Conservation (phyloP, 2,888 invertebrate species). For the Opisthograptis luteolata region DNA sequence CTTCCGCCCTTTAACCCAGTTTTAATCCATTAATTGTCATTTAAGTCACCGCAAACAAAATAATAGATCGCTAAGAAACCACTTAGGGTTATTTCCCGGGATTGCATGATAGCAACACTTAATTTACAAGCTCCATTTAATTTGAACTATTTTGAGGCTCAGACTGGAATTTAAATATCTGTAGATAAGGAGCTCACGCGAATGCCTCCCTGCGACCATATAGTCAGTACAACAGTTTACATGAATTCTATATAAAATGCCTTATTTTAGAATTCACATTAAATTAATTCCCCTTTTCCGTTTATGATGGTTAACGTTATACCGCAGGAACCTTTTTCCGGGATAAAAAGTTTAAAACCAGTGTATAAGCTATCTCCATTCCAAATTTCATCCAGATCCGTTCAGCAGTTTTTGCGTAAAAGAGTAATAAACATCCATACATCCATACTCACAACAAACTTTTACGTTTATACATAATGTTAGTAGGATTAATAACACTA, state of each 20-base stretch:
- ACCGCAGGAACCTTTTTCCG: no score
- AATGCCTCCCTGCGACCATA: conserved; percentile 58
- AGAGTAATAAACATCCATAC: no score
- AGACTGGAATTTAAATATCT: conserved; percentile 74
- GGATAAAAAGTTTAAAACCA: no score
- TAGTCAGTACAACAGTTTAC: conserved; percentile 31
- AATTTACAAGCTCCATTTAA: conserved; percentile 80
- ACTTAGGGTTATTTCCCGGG: conserved; percentile 78
- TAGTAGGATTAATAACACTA: no score
- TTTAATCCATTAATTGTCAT: conserved; percentile 35
- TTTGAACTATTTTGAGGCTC: conserved; percentile 77
- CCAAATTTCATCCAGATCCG: no score
- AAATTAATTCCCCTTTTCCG: no score
- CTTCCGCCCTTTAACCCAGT: conserved; percentile 14
- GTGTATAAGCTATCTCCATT: no score
- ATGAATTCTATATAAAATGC: not conserved
- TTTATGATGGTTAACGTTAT: no score
- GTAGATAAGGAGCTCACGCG: conserved; percentile 81
- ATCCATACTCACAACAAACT: no score
- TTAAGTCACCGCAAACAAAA: conserved; percentile 58
- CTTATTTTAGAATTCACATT: no score
- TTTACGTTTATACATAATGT: no score
- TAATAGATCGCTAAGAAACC: conserved; percentile 70
- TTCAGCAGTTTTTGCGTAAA: no score
- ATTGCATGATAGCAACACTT: conserved; percentile 83